A percentile compares a stretch with the other conserved stretches of the same genome.
These are phyloP conservation scores for Encarsia formosa DNA, from an alignment of 2,888 invertebrate species.

Conservation along the genomic window DNA sequence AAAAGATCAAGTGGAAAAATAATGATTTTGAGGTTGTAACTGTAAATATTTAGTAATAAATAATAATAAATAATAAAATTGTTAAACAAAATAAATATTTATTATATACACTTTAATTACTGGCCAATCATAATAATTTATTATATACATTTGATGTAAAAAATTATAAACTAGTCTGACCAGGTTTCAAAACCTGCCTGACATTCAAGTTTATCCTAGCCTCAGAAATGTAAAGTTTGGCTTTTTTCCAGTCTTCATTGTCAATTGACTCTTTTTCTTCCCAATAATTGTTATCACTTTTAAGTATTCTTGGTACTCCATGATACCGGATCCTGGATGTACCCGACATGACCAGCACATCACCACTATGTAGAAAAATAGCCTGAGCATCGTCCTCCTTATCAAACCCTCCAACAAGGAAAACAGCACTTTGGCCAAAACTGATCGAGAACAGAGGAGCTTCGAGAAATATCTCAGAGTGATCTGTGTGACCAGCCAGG, in stretches of 20 bases:
- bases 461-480: slow-evolving; percentile 79
- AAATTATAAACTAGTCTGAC: slow-evolving; percentile 45
- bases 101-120: no score
- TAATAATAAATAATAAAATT: no score
- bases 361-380: slow-evolving; percentile 80
- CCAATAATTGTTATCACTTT: slow-evolving; percentile 55
- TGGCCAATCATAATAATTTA: no score
- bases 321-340: slow-evolving; percentile 84
- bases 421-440: slow-evolving; percentile 93
- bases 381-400: slow-evolving; percentile 66
- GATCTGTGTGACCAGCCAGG: slow-evolving; percentile 90
- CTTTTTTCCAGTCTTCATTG: slow-evolving; percentile 39
- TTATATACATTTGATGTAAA: slow-evolving; percentile 16
- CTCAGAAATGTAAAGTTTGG: slow-evolving; percentile 38
- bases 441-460: slow-evolving; percentile 93
- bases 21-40: no score
- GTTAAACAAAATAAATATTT: no score
- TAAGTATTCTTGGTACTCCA: slow-evolving; percentile 84
- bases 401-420: slow-evolving; percentile 80
- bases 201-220: slow-evolving; percentile 93
- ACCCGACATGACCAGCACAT: slow-evolving; percentile 86
- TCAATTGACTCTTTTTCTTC: slow-evolving; percentile 12
- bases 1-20: no score
- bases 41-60: no score
- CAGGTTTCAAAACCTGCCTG: slow-evolving; percentile 75